These are phyloP conservation scores for Matsumurasca onukii DNA, from an alignment of 1,140 invertebrate genomes.

Conservation along the genomic window DNA sequence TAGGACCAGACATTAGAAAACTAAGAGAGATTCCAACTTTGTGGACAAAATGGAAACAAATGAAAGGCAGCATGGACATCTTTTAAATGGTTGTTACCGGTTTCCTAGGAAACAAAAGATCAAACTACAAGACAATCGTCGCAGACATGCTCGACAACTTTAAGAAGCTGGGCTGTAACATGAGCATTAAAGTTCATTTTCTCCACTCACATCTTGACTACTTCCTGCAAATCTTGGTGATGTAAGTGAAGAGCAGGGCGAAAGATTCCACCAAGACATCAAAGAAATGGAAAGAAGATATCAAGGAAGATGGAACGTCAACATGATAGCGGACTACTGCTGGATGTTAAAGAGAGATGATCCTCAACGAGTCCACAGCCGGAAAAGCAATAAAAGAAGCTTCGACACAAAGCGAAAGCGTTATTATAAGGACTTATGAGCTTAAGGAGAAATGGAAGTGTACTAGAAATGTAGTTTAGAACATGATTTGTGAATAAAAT, in stretches of 20 bases:
- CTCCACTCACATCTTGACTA: slow-evolving; percentile 48
- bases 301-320: slow-evolving; percentile 43
- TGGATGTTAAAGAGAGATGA: slow-evolving; percentile 42
- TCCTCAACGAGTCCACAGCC: slow-evolving; percentile 18
- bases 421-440: background rate
- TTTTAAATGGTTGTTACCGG: slow-evolving; percentile 11
- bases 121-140: slow-evolving; percentile 18
- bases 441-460: background rate
- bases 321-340: slow-evolving; percentile 46
- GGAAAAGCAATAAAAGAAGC: slow-evolving; percentile 28
- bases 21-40: slow-evolving; percentile 38
- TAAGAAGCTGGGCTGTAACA: slow-evolving; percentile 42
- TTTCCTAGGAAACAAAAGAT: slow-evolving; percentile 1
- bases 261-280: slow-evolving; percentile 48
- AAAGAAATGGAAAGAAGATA: slow-evolving; percentile 44
- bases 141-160: slow-evolving; percentile 39
- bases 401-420: slow-evolving; percentile 22
- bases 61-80: slow-evolving; percentile 6
- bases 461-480: background rate
- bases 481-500: background rate
- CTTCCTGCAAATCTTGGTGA: slow-evolving; percentile 45
- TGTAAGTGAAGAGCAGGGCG: slow-evolving; percentile 47
- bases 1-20: slow-evolving; percentile 44
- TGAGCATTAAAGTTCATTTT: slow-evolving; percentile 48
- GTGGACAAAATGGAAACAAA: slow-evolving; percentile 22